Conservation (phyloP, 2,888 invertebrate species). For the Drosophila affinis region DNA sequence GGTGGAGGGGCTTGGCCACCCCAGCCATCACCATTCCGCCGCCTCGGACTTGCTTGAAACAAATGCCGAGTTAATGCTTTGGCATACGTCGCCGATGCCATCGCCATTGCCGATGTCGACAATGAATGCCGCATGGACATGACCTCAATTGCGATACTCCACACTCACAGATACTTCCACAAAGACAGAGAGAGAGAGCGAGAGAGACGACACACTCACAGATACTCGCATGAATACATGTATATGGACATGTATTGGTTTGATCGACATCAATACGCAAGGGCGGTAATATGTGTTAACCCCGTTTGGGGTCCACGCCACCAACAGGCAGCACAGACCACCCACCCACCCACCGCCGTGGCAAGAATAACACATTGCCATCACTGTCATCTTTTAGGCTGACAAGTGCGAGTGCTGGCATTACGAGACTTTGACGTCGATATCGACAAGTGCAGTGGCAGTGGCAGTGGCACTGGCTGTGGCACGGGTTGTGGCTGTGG, state of each 20-base stretch:
- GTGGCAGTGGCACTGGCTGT: constrained; percentile 5
- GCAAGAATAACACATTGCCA: constrained; percentile 64
- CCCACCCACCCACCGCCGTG: constrained; percentile 13
- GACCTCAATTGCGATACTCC: constrained; percentile 71
- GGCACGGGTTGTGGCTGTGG: too few relatives aligned
- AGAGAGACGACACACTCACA: not conserved
- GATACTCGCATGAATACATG: constrained; percentile 1
- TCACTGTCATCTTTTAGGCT: constrained; percentile 77
- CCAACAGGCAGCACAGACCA: constrained; percentile 16
- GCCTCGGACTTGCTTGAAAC: constrained; percentile 60
- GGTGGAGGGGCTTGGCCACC: not conserved
- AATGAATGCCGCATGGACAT: constrained; percentile 79
- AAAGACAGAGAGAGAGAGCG: too few relatives aligned
- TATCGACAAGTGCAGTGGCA: constrained; percentile 44
- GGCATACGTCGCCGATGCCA: constrained; percentile 49
- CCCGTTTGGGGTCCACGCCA: constrained; percentile 26
- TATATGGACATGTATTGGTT: constrained; percentile 59
- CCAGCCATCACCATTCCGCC: constrained; percentile 5
- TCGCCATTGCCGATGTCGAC: constrained; percentile 54
- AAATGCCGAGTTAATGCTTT: constrained; percentile 77
- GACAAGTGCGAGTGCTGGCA: constrained; percentile 71
- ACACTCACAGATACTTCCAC: constrained; percentile 5
- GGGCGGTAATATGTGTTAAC: constrained; percentile 63
- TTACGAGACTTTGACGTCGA: constrained; percentile 61
- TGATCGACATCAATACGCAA: constrained; percentile 77